Percentiles rank a stretch among this genome's conserved stretches.
phyloP scores from a whole-genome alignment of 1,140 invertebrate genomes.

The Drosophila mojavensis region DNA sequence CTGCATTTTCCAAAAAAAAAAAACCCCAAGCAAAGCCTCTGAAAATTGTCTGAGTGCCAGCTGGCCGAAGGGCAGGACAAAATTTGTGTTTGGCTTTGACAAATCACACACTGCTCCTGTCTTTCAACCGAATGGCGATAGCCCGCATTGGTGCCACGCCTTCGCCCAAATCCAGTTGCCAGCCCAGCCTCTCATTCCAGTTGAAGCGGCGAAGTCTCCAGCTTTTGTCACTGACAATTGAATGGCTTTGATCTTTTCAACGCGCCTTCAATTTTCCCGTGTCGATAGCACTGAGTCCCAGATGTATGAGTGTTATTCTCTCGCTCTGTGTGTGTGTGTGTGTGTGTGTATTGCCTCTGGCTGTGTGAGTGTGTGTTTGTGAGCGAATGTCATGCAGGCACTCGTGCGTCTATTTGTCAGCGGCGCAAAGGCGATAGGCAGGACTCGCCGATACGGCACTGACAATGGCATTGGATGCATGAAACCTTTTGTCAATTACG shows the following conservation, averaged over 20 bases:
- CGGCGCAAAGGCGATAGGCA: slow-evolving; percentile 45
- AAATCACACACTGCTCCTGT: slow-evolving; percentile 59
- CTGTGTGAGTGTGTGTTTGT: slow-evolving; percentile 2
- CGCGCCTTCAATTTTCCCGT: slow-evolving; percentile 69
- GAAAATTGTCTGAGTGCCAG: slow-evolving; percentile 31
- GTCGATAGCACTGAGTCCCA: slow-evolving; percentile 62
- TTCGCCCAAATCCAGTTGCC: background rate
- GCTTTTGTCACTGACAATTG: slow-evolving; percentile 71
- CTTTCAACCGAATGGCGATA: slow-evolving; percentile 6
- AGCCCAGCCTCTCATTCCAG: background rate
- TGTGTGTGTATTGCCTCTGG: slow-evolving; percentile 35
- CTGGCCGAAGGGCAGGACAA: slow-evolving; percentile 35
- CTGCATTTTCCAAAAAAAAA: slow-evolving; percentile 34
- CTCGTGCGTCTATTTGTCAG: slow-evolving; percentile 68
- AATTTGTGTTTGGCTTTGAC: slow-evolving; percentile 70
- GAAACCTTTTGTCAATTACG: slow-evolving; percentile 82
- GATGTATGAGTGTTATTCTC: background rate
- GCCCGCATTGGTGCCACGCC: slow-evolving; percentile 20
- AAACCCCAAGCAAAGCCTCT: background rate
- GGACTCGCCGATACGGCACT: slow-evolving; percentile 12
- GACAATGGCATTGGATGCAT: slow-evolving; percentile 71
- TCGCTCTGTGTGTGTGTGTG: slow-evolving; percentile 16
- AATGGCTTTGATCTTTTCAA: slow-evolving; percentile 79
- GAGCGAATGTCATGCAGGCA: slow-evolving; percentile 41
- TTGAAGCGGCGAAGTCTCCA: slow-evolving; percentile 31